A percentile compares a stretch with the other conserved stretches of the same genome.
Conservation (phyloP, 2,888 invertebrate genomes). For the Trissoscelio sp. region DNA sequence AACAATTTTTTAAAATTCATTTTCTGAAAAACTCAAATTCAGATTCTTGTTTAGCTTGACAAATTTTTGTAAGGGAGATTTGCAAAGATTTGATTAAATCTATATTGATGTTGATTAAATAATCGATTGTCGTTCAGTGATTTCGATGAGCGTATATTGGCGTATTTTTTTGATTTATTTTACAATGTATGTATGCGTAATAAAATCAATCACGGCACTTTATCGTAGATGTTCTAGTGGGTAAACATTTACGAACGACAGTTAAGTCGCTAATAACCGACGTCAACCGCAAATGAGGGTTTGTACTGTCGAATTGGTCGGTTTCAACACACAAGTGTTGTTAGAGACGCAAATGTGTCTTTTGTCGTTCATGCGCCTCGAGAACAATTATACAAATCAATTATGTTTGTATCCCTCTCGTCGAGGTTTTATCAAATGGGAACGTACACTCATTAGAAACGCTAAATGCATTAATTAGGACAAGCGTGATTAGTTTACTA, state of each 20-base stretch:
- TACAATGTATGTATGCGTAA: too few relatives aligned
- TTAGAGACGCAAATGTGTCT: conserved; percentile 14
- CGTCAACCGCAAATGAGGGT: conserved; percentile 48
- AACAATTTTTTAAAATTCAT: too few relatives aligned
- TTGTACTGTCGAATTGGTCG: conserved; percentile 40
- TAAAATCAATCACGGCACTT: conserved; percentile 34
- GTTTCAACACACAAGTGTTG: conserved; percentile 39
- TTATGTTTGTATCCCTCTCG: not conserved
- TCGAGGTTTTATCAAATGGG: conserved; percentile 3
- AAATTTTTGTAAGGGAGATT: too few relatives aligned
- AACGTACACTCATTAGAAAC: not conserved
- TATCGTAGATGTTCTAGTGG: conserved; percentile 1
- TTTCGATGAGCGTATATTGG: too few relatives aligned
- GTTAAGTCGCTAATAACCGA: conserved; percentile 48
- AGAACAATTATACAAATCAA: conserved; percentile 7
- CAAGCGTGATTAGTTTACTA: conserved; percentile 9
- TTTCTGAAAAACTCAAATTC: too few relatives aligned
- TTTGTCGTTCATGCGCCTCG: conserved; percentile 8
- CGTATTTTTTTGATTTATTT: too few relatives aligned
- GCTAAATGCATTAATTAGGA: conserved; percentile 9
- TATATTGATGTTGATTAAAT: too few relatives aligned
- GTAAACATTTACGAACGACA: conserved; percentile 41
- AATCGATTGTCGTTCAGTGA: too few relatives aligned
- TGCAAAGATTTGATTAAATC: too few relatives aligned
- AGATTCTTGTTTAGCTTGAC: too few relatives aligned